Evolutionary conservation across 2,888 invertebrate species (phyloP).

Genomic region (Drosophila hamatofila): DNA sequence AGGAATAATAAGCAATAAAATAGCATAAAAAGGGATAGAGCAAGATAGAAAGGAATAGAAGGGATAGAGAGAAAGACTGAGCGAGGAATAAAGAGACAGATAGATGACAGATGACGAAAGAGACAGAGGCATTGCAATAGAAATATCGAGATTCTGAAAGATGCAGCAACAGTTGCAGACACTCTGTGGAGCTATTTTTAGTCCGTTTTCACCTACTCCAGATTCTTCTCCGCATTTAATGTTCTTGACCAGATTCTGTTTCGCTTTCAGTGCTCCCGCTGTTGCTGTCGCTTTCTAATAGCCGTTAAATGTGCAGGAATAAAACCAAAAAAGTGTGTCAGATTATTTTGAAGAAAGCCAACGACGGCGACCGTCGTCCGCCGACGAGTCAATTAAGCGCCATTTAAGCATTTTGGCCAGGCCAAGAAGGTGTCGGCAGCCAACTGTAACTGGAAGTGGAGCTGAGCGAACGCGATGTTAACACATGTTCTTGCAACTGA

Average conservation of each 20-base stretch:
- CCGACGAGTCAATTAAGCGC: conserved; percentile 67
- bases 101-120: too few species aligned
- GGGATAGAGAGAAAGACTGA: too few species aligned
- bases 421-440: conserved; percentile 22
- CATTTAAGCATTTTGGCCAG: conserved; percentile 31
- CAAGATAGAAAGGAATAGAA: too few species aligned
- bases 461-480: conserved; percentile 44
- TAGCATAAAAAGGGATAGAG: too few species aligned
- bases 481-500: conserved; percentile 78
- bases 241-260: conserved; percentile 23
- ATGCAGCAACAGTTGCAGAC: not conserved
- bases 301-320: conserved; percentile 32
- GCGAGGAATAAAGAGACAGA: too few species aligned
- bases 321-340: conserved; percentile 63
- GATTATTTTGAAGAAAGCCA: conserved; percentile 58
- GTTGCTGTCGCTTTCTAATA: conserved; percentile 57
- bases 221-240: not conserved
- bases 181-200: not conserved
- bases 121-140: too few species aligned
- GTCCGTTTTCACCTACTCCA: not conserved
- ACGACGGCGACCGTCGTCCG: conserved; percentile 16
- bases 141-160: not conserved
- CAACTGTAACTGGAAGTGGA: conserved; percentile 21
- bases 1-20: too few species aligned
- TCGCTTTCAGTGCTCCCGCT: conserved; percentile 29